phyloP scores from a whole-genome alignment of 1,140 invertebrate genomes.

The Cherax destructor region DNA sequence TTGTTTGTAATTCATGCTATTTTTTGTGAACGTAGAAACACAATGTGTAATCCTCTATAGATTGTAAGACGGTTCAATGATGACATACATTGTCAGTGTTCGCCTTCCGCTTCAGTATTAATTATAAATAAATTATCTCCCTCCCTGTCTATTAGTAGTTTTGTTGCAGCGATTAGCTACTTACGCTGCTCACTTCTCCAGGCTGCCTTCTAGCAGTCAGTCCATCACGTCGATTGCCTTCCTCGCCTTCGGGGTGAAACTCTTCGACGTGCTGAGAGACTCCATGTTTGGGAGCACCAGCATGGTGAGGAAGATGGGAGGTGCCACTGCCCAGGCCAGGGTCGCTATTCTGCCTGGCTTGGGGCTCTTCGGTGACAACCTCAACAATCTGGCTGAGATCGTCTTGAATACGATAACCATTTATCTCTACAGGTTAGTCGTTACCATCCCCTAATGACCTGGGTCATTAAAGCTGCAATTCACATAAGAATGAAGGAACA shows the following conservation, averaged over 20 bases:
- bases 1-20: too few species aligned
- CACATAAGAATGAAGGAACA: too few species aligned
- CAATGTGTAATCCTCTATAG: too few species aligned
- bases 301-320: neutral
- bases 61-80: too few species aligned
- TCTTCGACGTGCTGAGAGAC: constrained; percentile 45
- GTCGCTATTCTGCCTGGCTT: constrained; percentile 46
- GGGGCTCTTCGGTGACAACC: constrained; percentile 45
- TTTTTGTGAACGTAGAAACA: too few species aligned
- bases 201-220: constrained; percentile 32
- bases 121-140: neutral
- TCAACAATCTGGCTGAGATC: constrained; percentile 54
- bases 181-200: neutral
- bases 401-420: constrained; percentile 54
- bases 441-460: too few species aligned
- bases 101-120: too few species aligned
- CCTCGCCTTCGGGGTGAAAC: constrained; percentile 43
- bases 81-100: too few species aligned
- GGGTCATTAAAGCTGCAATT: too few species aligned
- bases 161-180: neutral
- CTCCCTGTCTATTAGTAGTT: neutral
- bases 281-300: constrained; percentile 6
- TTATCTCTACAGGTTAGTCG: constrained; percentile 50
- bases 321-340: neutral
- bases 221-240: constrained; percentile 54